Percentiles rank a stretch among this genome's conserved stretches.
These are phyloP conservation scores for Metallyticus violacea DNA, from an alignment of 2,888 invertebrate species.

Conservation along the genomic window DNA sequence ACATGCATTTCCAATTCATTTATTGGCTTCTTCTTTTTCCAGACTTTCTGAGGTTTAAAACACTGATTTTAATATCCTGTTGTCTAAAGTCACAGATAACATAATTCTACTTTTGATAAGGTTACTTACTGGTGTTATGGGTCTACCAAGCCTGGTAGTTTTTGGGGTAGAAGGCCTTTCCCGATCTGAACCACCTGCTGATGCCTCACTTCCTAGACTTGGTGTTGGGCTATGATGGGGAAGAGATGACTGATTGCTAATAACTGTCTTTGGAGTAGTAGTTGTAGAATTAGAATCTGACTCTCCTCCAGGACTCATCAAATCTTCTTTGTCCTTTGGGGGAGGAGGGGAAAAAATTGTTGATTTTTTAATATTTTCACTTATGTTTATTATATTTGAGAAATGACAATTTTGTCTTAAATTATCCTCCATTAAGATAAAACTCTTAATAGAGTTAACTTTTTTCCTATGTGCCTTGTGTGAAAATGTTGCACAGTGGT, in stretches of 20 bases:
- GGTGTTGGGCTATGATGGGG: slow-evolving; percentile 37
- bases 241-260: slow-evolving; percentile 51
- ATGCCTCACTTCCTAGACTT: slow-evolving; percentile 37
- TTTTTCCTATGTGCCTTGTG: too few relatives aligned
- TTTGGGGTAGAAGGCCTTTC: slow-evolving; percentile 53
- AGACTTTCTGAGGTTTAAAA: too few relatives aligned
- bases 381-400: neutral
- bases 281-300: slow-evolving; percentile 75
- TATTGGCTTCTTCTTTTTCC: too few relatives aligned
- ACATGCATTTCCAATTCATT: too few relatives aligned
- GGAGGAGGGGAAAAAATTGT: neutral
- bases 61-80: too few relatives aligned
- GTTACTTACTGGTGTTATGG: slow-evolving; percentile 49
- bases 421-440: too few relatives aligned
- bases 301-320: slow-evolving; percentile 68
- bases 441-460: too few relatives aligned
- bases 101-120: too few relatives aligned
- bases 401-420: too few relatives aligned
- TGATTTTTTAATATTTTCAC: neutral
- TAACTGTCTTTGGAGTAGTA: slow-evolving; percentile 66
- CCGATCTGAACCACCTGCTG: slow-evolving; percentile 28
- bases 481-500: too few relatives aligned
- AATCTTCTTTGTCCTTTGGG: slow-evolving; percentile 46
- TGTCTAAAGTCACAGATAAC: too few relatives aligned
- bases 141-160: slow-evolving; percentile 47